phyloP scores from a whole-genome alignment of 1,140 invertebrate genomes.

The Hylaeus anthracinus region DNA sequence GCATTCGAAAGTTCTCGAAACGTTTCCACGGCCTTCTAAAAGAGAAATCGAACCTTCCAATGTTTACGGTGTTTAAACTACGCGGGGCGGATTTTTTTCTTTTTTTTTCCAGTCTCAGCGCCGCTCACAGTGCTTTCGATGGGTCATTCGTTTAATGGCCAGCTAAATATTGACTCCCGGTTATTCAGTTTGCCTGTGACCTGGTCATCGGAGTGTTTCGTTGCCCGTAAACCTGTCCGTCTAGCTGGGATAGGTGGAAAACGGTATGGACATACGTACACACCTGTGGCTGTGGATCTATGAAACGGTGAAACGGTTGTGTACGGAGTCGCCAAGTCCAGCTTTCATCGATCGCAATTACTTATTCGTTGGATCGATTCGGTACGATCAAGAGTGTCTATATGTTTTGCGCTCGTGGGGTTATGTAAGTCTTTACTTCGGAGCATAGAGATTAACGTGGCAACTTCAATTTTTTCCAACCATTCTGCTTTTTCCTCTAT shows the following conservation, averaged over 20 bases:
- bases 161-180: conserved; percentile 71
- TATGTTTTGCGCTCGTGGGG: no score
- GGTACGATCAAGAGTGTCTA: no score
- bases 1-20: conserved; percentile 14
- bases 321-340: background rate
- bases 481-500: no score
- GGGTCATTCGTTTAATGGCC: conserved; percentile 68
- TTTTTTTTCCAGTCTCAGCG: conserved; percentile 12
- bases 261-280: conserved; percentile 12
- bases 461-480: no score
- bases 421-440: no score
- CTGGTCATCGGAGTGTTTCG: conserved; percentile 56
- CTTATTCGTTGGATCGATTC: background rate
- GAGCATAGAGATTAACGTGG: no score
- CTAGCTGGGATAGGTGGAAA: conserved; percentile 19
- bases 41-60: conserved; percentile 56
- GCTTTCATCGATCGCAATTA: background rate
- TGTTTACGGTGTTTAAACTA: conserved; percentile 55
- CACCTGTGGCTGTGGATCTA: conserved; percentile 7
- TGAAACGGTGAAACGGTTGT: background rate
- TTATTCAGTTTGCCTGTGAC: conserved; percentile 62
- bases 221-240: conserved; percentile 47
- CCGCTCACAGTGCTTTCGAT: conserved; percentile 24
- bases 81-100: conserved; percentile 45
- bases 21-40: conserved; percentile 19